Percentiles rank a stretch among this genome's conserved stretches.
Conservation (phyloP, 2,888 invertebrate genomes). For the Brenthis hecate region DNA sequence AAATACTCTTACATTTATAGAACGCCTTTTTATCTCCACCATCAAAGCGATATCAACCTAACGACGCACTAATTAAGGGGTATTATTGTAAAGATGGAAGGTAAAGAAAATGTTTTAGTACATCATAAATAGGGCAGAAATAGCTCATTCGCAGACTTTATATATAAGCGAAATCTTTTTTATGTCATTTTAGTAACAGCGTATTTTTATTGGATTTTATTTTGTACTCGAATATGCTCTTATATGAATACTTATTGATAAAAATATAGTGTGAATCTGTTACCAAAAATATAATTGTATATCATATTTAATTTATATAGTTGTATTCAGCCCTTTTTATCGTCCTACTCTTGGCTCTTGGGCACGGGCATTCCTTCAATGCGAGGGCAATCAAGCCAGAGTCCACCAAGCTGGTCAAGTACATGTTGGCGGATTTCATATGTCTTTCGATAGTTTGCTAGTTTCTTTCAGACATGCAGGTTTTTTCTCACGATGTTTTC, state of each 20-base stretch:
- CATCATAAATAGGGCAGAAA: constrained; percentile 55
- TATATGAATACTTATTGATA: neutral
- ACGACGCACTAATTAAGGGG: constrained; percentile 32
- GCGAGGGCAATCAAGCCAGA: no score
- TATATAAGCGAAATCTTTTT: constrained; percentile 12
- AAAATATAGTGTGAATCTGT: neutral
- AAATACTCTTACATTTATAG: constrained; percentile 3
- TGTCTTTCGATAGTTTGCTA: no score
- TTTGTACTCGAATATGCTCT: constrained; percentile 5
- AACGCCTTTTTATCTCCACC: constrained; percentile 8
- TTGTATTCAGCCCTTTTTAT: no score
- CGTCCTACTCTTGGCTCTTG: no score
- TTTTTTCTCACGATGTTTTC: no score
- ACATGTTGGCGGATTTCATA: no score
- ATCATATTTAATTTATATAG: no score
- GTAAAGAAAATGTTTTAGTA: constrained; percentile 52
- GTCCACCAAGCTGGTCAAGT: no score
- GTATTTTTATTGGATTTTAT: constrained; percentile 7
- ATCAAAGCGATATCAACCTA: constrained; percentile 35
- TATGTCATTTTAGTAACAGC: constrained; percentile 3
- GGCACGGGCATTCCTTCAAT: no score
- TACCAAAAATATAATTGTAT: no score
- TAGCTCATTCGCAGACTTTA: constrained; percentile 28
- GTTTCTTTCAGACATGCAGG: no score
- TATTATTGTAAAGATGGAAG: constrained; percentile 29